A percentile compares a stretch with the other conserved stretches of the same genome.
Conservation (phyloP, 23 tunicate genomes). For the Halocynthia roretzi region DNA sequence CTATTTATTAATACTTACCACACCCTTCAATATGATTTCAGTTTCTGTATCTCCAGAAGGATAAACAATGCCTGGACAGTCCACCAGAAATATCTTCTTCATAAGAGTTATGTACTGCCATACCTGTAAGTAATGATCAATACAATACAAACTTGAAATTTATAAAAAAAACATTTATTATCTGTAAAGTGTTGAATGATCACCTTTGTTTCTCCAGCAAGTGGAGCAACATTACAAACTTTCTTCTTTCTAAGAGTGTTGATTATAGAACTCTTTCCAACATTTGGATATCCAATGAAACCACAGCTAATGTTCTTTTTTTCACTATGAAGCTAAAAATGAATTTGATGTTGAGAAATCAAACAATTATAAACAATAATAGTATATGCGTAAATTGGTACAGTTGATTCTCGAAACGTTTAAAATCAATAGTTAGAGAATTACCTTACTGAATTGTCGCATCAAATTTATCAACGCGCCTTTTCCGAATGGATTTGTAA, state of each 20-base stretch:
- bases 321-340: constrained; percentile 71
- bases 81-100: constrained; percentile 77
- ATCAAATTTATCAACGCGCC: constrained; percentile 86
- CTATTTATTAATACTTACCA: constrained; percentile 33
- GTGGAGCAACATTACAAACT: constrained; percentile 91
- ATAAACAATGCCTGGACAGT: constrained; percentile 95
- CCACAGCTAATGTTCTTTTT: constrained; percentile 89
- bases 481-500: constrained; percentile 91
- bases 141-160: not conserved
- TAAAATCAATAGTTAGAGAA: not conserved
- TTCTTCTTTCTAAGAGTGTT: constrained; percentile 86
- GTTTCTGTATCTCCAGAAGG: constrained; percentile 89
- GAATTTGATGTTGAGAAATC: not conserved
- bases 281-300: constrained; percentile 96
- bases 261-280: constrained; percentile 92
- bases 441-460: constrained; percentile 87
- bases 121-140: constrained; percentile 34
- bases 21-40: constrained; percentile 87
- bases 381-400: not conserved
- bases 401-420: not conserved
- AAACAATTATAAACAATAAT: not conserved
- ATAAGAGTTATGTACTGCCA: constrained; percentile 96
- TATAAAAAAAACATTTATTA: not conserved
- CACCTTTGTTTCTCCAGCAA: constrained; percentile 96
- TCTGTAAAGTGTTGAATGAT: not conserved